A percentile compares a stretch with the other conserved stretches of the same genome.
Conservation (phyloP, 1,140 invertebrate species). For the Orchesella cincta region DNA sequence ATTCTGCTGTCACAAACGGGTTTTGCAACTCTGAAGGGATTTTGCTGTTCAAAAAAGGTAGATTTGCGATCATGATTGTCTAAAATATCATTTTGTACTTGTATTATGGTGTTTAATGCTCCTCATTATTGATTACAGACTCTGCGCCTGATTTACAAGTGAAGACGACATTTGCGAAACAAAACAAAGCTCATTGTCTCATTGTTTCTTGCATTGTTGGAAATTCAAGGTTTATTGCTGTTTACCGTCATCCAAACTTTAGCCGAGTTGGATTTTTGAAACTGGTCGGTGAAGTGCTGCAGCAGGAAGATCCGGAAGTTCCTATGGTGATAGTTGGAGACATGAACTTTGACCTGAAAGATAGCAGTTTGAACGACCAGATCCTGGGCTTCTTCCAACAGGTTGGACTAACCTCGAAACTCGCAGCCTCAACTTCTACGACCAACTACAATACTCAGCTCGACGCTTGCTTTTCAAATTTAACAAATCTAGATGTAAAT, state of each 20-base stretch:
- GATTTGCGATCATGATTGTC: no score
- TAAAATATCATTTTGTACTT: no score
- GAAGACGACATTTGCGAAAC: neutral
- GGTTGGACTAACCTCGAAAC: neutral
- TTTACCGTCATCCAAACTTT: neutral
- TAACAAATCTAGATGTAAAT: neutral
- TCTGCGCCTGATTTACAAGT: neutral
- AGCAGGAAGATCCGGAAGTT: neutral
- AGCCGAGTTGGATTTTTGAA: neutral
- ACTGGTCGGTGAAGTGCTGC: neutral
- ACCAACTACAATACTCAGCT: neutral
- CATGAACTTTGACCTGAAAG: neutral
- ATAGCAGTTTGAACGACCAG: neutral
- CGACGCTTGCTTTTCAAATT: neutral
- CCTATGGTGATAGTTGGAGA: neutral
- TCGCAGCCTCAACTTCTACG: neutral
- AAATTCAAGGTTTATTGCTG: neutral
- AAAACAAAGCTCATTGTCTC: neutral
- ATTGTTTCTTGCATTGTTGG: neutral
- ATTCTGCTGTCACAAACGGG: neutral
- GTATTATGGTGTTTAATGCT: no score
- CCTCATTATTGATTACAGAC: no score
- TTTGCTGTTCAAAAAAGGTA: neutral
- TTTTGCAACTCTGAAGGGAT: neutral
- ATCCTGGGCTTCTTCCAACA: neutral